Base-by-base conservation (phyloP, 1,140 invertebrate genomes). In the Cotesia typhae region DNA sequence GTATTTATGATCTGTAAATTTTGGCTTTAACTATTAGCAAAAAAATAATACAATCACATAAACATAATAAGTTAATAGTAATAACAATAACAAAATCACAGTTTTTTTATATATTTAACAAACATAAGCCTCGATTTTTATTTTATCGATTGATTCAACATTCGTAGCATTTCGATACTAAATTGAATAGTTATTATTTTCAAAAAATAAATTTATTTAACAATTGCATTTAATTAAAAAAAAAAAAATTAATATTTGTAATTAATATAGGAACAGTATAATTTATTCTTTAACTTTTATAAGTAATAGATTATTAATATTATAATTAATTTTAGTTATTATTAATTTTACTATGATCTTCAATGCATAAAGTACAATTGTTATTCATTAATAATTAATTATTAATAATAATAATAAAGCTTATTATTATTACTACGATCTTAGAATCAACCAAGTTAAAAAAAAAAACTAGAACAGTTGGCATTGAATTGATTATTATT, bases 1-100 rank as follows among this genome's bases (percentile, higher is more conserved):
- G 81, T 84, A 83, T 84, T 83, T 84, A 84, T 84, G 84, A 82
- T 78, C 73, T 84, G 80, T 83, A 82, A 73, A 83, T 82, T 67
- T 84, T 74, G 80, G 77, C 79, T 75, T 76, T 55, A 77, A 77
- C 76, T 76, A 77, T 76, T 74, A 60, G 10, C 28, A 68, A 69
- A 65, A 73, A 67, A 61, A 68, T 28, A 28, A 28, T 28, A 28
- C 5, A 59, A 60, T 41, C 53, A 69, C 53, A 59, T 57, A 7
- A 69, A 51, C 14, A 28, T 28, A 28, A 28, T 28, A 28, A 28
- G 28, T 28, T 28, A 28, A 28, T 28, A 28, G 36, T 20, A 70
- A 71, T n/a, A 63, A 71, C 12, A 53, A 71, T n/a, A 59, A 66
- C 37, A 17, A 28, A 52, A 66, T 14, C 36, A 14, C 65, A 61